A percentile compares a stretch with the other conserved stretches of the same genome.
Conservation (phyloP, 1,140 invertebrate species). For the Penaeus indicus region DNA sequence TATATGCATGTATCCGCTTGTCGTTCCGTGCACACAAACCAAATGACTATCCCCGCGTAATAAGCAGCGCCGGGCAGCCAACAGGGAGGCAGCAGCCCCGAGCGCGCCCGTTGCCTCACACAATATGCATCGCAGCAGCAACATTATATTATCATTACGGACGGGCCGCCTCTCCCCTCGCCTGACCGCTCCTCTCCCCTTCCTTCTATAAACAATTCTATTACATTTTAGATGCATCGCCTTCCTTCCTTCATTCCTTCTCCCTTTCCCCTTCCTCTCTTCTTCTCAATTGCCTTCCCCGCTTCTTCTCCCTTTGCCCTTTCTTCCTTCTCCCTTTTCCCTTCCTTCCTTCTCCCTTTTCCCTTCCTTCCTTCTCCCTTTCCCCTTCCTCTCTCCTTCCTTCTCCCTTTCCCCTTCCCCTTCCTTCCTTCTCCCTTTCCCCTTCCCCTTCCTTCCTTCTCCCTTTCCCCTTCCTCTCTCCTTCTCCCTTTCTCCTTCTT, state of each 20-base stretch:
- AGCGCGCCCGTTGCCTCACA: too few relatives aligned
- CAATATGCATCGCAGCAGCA: too few relatives aligned
- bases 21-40: too few relatives aligned
- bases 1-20: constrained; percentile 20
- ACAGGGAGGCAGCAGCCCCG: too few relatives aligned
- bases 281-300: neutral
- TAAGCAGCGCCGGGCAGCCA: too few relatives aligned
- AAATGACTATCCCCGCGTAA: too few relatives aligned
- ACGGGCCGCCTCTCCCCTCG: too few relatives aligned
- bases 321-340: neutral
- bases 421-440: neutral
- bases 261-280: neutral
- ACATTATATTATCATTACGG: too few relatives aligned
- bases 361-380: neutral
- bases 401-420: neutral
- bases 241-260: neutral
- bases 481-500: neutral
- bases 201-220: too few relatives aligned
- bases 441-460: neutral
- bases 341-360: neutral
- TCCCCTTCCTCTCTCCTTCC: neutral
- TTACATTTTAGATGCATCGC: too few relatives aligned
- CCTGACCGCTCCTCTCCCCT: too few relatives aligned
- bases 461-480: neutral
- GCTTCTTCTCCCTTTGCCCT: neutral